Evolutionary conservation across 2,113 vertebrate species (phyloP).

Genomic region (Stegostoma tigrinum): DNA sequence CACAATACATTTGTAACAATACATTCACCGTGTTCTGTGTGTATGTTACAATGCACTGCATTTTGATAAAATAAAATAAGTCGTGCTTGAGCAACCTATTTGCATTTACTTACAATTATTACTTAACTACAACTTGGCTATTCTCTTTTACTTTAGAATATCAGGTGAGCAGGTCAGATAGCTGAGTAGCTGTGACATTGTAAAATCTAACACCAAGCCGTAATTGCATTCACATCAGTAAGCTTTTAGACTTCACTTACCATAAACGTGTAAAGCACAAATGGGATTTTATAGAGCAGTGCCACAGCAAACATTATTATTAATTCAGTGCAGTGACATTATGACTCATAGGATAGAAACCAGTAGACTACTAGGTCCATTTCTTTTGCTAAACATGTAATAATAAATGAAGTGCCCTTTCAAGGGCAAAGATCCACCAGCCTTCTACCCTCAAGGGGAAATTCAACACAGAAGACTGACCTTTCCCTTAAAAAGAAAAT

Average conservation of each 20-base stretch:
- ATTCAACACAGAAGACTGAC: slow-evolving; percentile 12
- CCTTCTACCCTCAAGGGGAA: slow-evolving; percentile 15
- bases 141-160: neutral
- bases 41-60: neutral
- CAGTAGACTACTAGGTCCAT: neutral
- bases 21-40: neutral
- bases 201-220: slow-evolving; percentile 17
- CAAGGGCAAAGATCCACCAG: slow-evolving; percentile 11
- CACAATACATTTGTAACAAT: neutral
- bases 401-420: slow-evolving; percentile 15
- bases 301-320: slow-evolving; percentile 32
- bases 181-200: neutral
- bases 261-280: slow-evolving; percentile 28
- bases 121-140: neutral
- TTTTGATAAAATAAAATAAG: slow-evolving; percentile 10
- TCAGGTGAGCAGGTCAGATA: slow-evolving; percentile 17
- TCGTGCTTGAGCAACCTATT: neutral
- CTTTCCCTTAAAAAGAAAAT: slow-evolving; percentile 15
- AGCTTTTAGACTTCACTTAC: slow-evolving; percentile 24
- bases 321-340: slow-evolving; percentile 32
- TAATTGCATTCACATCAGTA: slow-evolving; percentile 26
- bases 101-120: neutral
- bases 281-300: slow-evolving; percentile 31
- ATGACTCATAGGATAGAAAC: slow-evolving; percentile 34
- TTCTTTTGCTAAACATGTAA: slow-evolving; percentile 30